Base-by-base conservation (phyloP, 2,113 vertebrate genomes). In the Campylorhamphus procurvoides region DNA sequence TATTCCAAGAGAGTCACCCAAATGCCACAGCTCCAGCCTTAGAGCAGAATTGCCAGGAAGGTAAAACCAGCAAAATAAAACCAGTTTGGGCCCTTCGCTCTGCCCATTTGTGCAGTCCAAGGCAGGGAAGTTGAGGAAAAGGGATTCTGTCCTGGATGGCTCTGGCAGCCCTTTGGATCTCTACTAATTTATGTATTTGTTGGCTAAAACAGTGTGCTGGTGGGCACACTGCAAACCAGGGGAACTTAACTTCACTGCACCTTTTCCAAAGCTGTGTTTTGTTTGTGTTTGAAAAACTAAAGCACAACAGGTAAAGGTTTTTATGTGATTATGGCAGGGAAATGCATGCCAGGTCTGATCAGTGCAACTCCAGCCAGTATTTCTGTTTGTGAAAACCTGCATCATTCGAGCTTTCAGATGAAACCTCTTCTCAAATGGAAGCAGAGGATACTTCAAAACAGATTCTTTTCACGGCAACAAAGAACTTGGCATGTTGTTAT, bases 61-160 rank as follows among this genome's bases (percentile, higher is more conserved):
- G 72, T 67, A 73, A 85, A 79, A 52, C 4, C 20, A 89, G 60
- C 27, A 66, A 73, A 56, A 58, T 12, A 3, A 10, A 18, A 33
- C 27, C 29, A 42, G 27, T 29, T 22, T n/a, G 1, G 8, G 19
- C 59, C 56, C 75, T 35, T 64, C 33, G 53, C 22, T 37, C n/a
- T 52, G n/a, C 40, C 31, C 3, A 0, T 52, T 22, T 6, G 3
- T n/a, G 58, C 33, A 19, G 31, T 29, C 20, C n/a, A 35, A 31
- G 18, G 52, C 39, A 47, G 19, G n/a, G 44, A 63, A 13, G 18
- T 3, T 4, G 10, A 50, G 12, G 59, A 49, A 58, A 46, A 35
- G 8, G 9, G 15, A 23, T 31, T n/a, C 12, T 4, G 0, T 18
- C 19, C n/a, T 9, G 9, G 16, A 4, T 28, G 64, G 24, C 46